A percentile compares a stretch with the other conserved stretches of the same genome.
These are phyloP conservation scores for Nomada lathburiana DNA, from an alignment of 2,888 invertebrate species.

Conservation along the genomic window DNA sequence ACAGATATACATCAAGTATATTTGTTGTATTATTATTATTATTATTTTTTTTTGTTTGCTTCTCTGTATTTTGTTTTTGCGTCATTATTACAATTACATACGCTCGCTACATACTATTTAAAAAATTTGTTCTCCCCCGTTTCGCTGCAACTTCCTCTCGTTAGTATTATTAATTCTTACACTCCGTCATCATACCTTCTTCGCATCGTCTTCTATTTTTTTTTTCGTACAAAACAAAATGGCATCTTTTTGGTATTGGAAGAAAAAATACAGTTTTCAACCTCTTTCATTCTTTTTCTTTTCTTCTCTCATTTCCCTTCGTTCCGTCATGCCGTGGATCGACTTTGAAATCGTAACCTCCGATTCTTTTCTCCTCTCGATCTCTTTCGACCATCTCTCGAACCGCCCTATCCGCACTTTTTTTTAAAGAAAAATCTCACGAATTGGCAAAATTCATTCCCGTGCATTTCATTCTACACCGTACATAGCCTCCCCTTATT, in stretches of 20 bases:
- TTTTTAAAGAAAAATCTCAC: not conserved
- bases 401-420: not conserved
- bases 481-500: not conserved
- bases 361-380: constrained; percentile 1
- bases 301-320: constrained; percentile 53
- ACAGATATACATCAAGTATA: constrained; percentile 79
- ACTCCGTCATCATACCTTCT: constrained; percentile 28
- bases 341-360: constrained; percentile 14
- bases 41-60: constrained; percentile 60
- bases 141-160: constrained; percentile 19
- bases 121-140: constrained; percentile 65
- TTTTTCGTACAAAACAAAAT: constrained; percentile 83
- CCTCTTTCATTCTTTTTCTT: constrained; percentile 72
- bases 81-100: constrained; percentile 52
- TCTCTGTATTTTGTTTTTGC: constrained; percentile 55
- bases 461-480: constrained; percentile 7
- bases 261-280: constrained; percentile 83
- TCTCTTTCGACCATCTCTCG: constrained; percentile 42
- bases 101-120: constrained; percentile 74
- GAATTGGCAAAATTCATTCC: constrained; percentile 29
- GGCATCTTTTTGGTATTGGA: constrained; percentile 84
- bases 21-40: constrained; percentile 30
- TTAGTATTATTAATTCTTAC: constrained; percentile 28
- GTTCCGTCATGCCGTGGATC: constrained; percentile 14
- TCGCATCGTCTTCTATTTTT: constrained; percentile 67